phyloP scores from a whole-genome alignment of 2,797 vertebrate genomes.

The Sorex maritimensis region DNA sequence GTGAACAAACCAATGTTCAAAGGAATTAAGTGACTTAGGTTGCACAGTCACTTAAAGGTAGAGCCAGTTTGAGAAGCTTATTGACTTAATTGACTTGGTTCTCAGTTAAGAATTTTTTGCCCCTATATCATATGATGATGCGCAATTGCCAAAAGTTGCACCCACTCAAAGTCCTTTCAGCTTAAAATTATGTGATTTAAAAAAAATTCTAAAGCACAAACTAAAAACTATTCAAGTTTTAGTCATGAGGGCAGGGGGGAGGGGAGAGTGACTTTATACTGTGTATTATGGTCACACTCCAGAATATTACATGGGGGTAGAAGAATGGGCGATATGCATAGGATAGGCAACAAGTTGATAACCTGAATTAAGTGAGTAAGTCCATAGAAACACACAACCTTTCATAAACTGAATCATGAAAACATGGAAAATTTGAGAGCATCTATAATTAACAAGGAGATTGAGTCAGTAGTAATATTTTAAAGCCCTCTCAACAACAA shows the following conservation, averaged over 20 bases:
- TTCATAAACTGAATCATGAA: conserved; percentile 28
- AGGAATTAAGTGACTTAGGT: conserved; percentile 21
- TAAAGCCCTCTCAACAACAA: too few relatives aligned
- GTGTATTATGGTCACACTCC: background rate
- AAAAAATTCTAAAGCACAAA: conserved; percentile 17
- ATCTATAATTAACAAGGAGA: too few relatives aligned
- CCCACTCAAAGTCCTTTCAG: conserved; percentile 11
- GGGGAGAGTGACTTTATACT: background rate
- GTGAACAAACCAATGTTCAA: conserved; percentile 30
- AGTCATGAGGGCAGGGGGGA: background rate
- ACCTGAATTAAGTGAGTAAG: background rate
- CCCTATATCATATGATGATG: background rate
- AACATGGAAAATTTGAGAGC: conserved; percentile 18
- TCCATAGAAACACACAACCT: conserved; percentile 16
- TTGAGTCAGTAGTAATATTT: too few relatives aligned
- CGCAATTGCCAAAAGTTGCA: background rate
- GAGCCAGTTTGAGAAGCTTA: conserved; percentile 23
- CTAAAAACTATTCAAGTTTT: background rate
- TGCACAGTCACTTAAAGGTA: background rate
- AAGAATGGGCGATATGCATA: background rate
- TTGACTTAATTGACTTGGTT: conserved; percentile 40
- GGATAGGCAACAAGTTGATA: background rate
- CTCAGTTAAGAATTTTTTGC: background rate
- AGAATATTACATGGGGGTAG: conserved; percentile 12
- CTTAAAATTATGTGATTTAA: conserved; percentile 28